Conservation (phyloP, 2,113 vertebrate species). For the Mustela nigripes region DNA sequence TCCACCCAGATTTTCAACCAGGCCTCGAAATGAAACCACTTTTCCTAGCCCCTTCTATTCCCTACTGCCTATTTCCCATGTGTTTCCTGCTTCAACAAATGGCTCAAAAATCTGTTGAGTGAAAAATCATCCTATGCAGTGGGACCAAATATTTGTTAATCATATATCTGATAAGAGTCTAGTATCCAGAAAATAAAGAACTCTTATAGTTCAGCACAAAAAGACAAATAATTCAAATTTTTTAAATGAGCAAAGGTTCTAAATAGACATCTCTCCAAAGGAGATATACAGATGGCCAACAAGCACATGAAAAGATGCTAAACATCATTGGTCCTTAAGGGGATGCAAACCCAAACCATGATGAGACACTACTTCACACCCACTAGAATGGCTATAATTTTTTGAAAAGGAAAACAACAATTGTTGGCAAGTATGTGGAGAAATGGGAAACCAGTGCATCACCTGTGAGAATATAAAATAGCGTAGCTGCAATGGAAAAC, state of each 20-base stretch:
- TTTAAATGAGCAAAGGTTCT: background rate
- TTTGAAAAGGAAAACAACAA: background rate
- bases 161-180: background rate
- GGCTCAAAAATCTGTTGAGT: background rate
- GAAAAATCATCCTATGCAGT: background rate
- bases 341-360: constrained; percentile 21
- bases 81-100: background rate
- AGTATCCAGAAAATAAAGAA: constrained; percentile 24
- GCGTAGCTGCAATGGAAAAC: background rate
- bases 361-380: background rate
- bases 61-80: background rate
- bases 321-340: background rate
- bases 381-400: background rate
- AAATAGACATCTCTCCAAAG: background rate
- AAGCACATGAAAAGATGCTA: background rate
- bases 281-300: background rate
- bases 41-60: background rate
- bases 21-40: background rate
- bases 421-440: background rate
- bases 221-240: background rate
- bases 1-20: background rate
- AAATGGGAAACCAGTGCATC: background rate
- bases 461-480: background rate
- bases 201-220: background rate
- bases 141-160: background rate